These are phyloP conservation scores for Callopanchax toddi DNA, from an alignment of 2,113 vertebrate species.

Conservation along the genomic window DNA sequence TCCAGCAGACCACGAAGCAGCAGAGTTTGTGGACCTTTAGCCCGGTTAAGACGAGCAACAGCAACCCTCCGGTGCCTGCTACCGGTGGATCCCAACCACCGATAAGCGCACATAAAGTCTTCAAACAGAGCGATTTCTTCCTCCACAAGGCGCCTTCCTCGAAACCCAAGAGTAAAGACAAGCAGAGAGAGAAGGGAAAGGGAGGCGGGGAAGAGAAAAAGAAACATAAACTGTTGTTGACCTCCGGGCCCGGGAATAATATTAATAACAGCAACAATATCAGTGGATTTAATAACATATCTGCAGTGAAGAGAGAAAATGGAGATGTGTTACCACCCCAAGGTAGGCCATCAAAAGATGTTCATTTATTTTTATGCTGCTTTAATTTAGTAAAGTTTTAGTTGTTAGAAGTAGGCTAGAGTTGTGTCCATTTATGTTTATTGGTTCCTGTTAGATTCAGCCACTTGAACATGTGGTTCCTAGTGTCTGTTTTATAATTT, in stretches of 20 bases:
- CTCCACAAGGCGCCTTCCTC: slow-evolving; percentile 56
- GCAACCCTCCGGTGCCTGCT: slow-evolving; percentile 49
- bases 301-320: slow-evolving; percentile 74
- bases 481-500: too few species aligned
- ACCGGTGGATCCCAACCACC: slow-evolving; percentile 56
- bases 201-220: slow-evolving; percentile 64
- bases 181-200: slow-evolving; percentile 74
- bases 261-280: slow-evolving; percentile 24
- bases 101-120: slow-evolving; percentile 70
- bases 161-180: slow-evolving; percentile 85
- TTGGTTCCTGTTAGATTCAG: slow-evolving; percentile 7
- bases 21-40: slow-evolving; percentile 85
- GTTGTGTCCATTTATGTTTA: slow-evolving; percentile 13
- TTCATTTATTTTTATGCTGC: neutral
- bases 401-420: neutral
- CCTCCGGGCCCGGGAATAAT: slow-evolving; percentile 38
- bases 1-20: slow-evolving; percentile 71
- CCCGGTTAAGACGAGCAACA: slow-evolving; percentile 67
- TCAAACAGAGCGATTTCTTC: slow-evolving; percentile 82
- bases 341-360: slow-evolving; percentile 60
- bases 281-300: slow-evolving; percentile 42
- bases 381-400: slow-evolving; percentile 40
- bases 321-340: slow-evolving; percentile 71
- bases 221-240: slow-evolving; percentile 64
- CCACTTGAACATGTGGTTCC: slow-evolving; percentile 43